phyloP scores from a whole-genome alignment of 2,888 invertebrate genomes.

The Trachelus iudaicus region DNA sequence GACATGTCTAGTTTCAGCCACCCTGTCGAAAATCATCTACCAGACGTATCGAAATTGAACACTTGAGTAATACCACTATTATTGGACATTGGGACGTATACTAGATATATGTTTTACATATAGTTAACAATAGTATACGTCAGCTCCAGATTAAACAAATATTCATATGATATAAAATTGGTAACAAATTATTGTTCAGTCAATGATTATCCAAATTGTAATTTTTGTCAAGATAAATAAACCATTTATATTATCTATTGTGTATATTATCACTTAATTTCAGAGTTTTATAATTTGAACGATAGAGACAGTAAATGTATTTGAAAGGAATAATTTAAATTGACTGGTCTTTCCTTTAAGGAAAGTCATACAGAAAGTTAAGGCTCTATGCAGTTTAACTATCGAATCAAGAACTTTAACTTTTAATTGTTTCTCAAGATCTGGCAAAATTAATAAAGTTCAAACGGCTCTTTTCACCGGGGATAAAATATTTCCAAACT shows the following conservation, averaged over 20 bases:
- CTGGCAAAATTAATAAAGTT: conserved; percentile 2
- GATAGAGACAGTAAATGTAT: no score
- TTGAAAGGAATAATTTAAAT: background rate
- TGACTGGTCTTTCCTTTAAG: background rate
- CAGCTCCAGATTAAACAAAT: background rate
- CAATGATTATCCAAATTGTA: background rate
- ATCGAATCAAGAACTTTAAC: background rate
- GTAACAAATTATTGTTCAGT: background rate
- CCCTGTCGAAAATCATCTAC: background rate
- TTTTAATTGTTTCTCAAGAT: background rate
- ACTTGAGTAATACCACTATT: background rate
- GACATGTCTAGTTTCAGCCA: background rate
- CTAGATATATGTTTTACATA: background rate
- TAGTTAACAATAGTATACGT: background rate
- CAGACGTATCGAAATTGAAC: background rate
- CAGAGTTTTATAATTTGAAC: background rate
- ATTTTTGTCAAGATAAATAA: background rate
- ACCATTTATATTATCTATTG: background rate
- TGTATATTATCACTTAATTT: background rate
- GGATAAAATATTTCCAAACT: background rate
- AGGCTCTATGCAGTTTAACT: background rate
- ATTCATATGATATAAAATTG: background rate
- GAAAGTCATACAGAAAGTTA: background rate
- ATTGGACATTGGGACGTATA: background rate
- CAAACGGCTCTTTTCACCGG: background rate